Conservation (phyloP, 2,797 vertebrate species). For the Protosalanx chinensis region DNA sequence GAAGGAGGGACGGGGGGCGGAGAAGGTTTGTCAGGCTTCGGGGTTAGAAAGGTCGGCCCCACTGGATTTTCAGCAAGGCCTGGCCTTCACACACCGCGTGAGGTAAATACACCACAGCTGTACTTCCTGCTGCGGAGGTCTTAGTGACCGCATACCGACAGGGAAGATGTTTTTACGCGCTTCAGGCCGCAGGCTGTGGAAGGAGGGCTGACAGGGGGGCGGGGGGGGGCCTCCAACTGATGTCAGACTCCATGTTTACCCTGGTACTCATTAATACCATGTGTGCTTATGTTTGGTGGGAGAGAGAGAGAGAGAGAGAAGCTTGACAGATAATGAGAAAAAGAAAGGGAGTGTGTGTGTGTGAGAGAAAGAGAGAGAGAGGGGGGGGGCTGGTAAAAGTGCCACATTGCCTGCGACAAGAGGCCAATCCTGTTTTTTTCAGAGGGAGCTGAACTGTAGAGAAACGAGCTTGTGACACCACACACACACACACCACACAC, state of each 20-base stretch:
- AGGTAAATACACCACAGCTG: too few relatives aligned
- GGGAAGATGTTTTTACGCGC: neutral
- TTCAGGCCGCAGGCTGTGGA: neutral
- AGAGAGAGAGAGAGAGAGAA: neutral
- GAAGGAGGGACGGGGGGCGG: neutral
- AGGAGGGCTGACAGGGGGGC: constrained; percentile 27
- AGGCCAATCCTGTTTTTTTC: constrained; percentile 7
- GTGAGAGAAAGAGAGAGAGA: neutral
- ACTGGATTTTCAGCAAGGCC: too few relatives aligned
- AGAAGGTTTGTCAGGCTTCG: neutral
- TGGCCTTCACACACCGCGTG: too few relatives aligned
- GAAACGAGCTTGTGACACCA: neutral
- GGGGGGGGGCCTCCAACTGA: constrained; percentile 57
- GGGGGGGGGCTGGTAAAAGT: neutral
- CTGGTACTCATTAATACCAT: constrained; percentile 60
- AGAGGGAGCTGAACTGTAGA: constrained; percentile 13
- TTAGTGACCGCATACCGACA: too few relatives aligned
- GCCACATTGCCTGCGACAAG: constrained; percentile 16
- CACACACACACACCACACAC: constrained; percentile 2
- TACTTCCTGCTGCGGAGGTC: too few relatives aligned
- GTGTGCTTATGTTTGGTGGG: constrained; percentile 40
- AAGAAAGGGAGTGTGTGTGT: neutral
- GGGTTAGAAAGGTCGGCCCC: neutral
- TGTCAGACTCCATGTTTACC: constrained; percentile 20
- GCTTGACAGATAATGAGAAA: neutral